Percentiles rank a stretch among this genome's conserved stretches.
These are phyloP conservation scores for Lynx canadensis DNA, from an alignment of 2,113 vertebrate species.

Conservation along the genomic window DNA sequence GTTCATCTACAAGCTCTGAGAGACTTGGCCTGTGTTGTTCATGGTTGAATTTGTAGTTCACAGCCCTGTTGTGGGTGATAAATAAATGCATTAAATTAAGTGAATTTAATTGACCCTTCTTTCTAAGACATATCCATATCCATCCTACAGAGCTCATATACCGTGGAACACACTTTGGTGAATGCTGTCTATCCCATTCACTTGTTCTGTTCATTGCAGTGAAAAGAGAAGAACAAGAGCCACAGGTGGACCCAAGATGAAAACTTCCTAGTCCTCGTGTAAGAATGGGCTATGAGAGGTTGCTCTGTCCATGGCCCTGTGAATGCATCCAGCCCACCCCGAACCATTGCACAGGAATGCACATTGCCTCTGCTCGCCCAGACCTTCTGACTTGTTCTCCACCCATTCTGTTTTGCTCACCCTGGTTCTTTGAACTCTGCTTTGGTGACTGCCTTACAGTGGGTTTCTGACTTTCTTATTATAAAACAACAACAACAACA, in stretches of 20 bases:
- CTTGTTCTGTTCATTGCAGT: not conserved
- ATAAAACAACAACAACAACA: not conserved
- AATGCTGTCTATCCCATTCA: not conserved
- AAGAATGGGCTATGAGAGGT: not conserved
- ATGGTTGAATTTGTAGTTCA: not conserved
- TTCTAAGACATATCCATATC: not conserved
- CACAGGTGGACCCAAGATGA: not conserved
- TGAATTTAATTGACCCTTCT: not conserved
- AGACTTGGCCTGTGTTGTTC: not conserved
- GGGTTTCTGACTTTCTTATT: not conserved
- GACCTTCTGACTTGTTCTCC: not conserved
- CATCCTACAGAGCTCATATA: not conserved
- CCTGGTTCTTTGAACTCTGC: not conserved
- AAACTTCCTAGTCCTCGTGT: not conserved
- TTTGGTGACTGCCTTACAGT: not conserved
- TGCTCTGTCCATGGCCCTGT: not conserved
- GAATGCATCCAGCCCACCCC: not conserved
- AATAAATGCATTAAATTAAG: not conserved
- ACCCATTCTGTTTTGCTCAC: not conserved
- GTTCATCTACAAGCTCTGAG: not conserved
- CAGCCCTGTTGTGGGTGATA: not conserved
- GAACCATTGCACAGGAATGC: not conserved
- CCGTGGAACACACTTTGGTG: not conserved
- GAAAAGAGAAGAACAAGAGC: not conserved
- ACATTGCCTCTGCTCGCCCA: accelerated